These are phyloP conservation scores for Macropodus opercularis DNA, from an alignment of 2,797 vertebrate species.

Conservation along the genomic window DNA sequence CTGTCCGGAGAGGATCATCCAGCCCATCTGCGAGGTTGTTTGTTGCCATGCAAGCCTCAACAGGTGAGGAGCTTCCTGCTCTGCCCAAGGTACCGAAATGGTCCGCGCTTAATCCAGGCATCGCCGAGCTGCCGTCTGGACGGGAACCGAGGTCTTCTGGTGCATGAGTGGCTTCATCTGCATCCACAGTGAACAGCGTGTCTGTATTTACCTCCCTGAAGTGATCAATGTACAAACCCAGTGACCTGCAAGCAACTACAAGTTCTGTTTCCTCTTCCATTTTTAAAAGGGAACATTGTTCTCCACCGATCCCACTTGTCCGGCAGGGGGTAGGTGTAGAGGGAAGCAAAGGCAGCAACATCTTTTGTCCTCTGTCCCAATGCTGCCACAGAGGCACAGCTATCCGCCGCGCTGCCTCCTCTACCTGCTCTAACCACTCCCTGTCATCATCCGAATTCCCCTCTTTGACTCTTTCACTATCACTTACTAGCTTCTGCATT, in stretches of 20 bases:
- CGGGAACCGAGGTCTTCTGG: background rate
- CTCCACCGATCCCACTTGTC: background rate
- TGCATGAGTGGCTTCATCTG: background rate
- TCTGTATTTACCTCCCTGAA: background rate
- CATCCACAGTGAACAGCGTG: background rate
- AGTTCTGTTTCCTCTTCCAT: slow-evolving; percentile 50
- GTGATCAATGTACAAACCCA: background rate
- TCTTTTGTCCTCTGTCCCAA: slow-evolving; percentile 50
- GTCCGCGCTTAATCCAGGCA: rapidly evolving
- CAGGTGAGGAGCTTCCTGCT: background rate
- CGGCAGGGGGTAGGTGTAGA: background rate
- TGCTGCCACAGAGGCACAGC: slow-evolving; percentile 81
- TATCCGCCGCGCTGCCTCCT: slow-evolving; percentile 77
- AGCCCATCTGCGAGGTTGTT: background rate
- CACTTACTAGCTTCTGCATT: slow-evolving; percentile 17
- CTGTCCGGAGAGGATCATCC: background rate
- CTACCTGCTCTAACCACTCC: slow-evolving; percentile 66
- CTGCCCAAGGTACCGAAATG: background rate
- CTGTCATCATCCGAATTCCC: slow-evolving; percentile 69
- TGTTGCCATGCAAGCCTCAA: slow-evolving; percentile 2
- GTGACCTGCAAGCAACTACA: slow-evolving; percentile 3
- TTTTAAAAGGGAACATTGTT: background rate
- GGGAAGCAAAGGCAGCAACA: slow-evolving; percentile 35
- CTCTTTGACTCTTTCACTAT: slow-evolving; percentile 38
- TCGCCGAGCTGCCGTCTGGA: rapidly evolving